These are phyloP conservation scores for Sylvietta virens DNA, from an alignment of 2,113 vertebrate genomes.

Conservation along the genomic window DNA sequence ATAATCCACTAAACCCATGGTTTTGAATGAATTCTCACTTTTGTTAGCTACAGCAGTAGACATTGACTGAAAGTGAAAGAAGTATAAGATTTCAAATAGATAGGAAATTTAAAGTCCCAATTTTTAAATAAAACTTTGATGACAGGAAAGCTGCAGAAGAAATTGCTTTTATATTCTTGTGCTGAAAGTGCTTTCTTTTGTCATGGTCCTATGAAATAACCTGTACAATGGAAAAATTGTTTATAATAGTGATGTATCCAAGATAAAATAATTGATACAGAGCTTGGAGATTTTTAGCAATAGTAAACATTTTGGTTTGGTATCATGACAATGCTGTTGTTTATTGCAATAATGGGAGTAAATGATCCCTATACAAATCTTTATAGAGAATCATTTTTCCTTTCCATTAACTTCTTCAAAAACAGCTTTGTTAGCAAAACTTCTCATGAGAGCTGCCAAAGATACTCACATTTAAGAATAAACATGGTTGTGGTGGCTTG, in stretches of 20 bases:
- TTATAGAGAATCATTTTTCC: background rate
- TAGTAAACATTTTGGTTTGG: background rate
- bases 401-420: background rate
- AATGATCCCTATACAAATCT: background rate
- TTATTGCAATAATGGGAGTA: background rate
- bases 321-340: background rate
- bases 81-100: background rate
- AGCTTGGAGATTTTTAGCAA: background rate
- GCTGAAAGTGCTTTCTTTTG: background rate
- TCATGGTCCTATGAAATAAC: background rate
- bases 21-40: background rate
- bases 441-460: background rate
- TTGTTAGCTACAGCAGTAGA: background rate
- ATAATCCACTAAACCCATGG: background rate
- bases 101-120: background rate
- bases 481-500: rapidly evolving
- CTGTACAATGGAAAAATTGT: background rate
- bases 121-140: background rate
- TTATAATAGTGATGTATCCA: background rate
- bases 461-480: background rate
- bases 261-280: background rate
- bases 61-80: background rate
- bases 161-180: background rate
- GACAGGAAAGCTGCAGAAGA: background rate
- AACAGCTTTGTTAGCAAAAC: background rate